Evolutionary conservation across 2,797 vertebrate genomes (phyloP), one percentile per base, ranked within the genome.

Genomic region (Ibycter americanus): DNA sequence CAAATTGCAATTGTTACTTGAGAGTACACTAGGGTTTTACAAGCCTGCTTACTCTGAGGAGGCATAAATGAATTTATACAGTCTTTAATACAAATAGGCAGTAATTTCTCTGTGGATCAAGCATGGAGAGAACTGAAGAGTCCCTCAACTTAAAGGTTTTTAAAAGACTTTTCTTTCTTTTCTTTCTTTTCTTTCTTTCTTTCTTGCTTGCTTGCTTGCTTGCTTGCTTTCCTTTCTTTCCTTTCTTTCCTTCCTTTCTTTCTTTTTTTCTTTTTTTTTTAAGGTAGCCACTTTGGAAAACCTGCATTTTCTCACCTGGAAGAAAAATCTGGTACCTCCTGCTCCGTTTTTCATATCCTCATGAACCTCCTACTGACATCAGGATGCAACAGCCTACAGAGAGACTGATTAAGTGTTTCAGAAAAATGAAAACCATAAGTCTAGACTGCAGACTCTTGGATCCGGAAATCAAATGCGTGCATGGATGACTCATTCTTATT

Each of bases 401-500:
- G 91, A 95, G 46, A 76, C 87, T 94, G 94, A 84, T 97, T 89
- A 97, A 96, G 90, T 91, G 80, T 90, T 90, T 96, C 81, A 58
- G 58, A 56, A 94, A 95, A 94, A 94, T 93, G 76, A 96, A 94
- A 97, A 88, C 89, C 38, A 3, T 93, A 96, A 97, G 96, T 97
- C 90, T 96, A 93, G 89, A 95, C 74, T 89, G 89, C 36, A 97
- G 70, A 95, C 44, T 90, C 90, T 96, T 84, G 65, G 88, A 97
- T 88, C 95, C 86, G 76, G 42, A 95, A 97, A 97, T 97, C 91
- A 96, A 97, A 95, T 95, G 84, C 11, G 3, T 83, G 44, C 72
- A 90, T 80, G 80, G 95, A 94, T 97, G 94, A 97, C 61, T 97
- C 91, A 97, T 96, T 94, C 83, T 87, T 97, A 77, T 92, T 93